Evolutionary conservation across 2,888 invertebrate genomes (phyloP).

Genomic region (Tetheella fluctuosa): DNA sequence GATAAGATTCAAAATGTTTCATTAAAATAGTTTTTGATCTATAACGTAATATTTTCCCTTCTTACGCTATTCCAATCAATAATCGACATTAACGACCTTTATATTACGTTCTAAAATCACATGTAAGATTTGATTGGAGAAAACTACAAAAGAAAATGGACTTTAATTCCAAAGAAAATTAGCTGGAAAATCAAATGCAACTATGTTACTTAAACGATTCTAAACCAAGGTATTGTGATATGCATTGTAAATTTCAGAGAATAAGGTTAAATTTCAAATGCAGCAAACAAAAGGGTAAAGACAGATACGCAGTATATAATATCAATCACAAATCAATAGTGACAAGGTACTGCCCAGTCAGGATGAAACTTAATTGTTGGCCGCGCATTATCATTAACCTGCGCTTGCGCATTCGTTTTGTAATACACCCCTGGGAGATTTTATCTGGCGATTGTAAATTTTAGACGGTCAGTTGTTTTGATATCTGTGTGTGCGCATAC

Average conservation of each 20-base stretch:
- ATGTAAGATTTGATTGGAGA: not conserved
- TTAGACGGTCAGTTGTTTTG: slow-evolving; percentile 45
- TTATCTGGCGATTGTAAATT: slow-evolving; percentile 57
- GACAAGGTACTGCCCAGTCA: slow-evolving; percentile 70
- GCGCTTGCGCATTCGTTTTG: slow-evolving; percentile 48
- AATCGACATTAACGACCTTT: not conserved
- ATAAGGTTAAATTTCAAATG: not conserved
- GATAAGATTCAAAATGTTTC: not conserved
- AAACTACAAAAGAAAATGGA: slow-evolving; percentile 3
- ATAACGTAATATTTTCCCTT: not conserved
- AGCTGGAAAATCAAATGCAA: slow-evolving; percentile 2
- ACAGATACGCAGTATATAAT: slow-evolving; percentile 52
- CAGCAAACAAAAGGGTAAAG: not conserved
- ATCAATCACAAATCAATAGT: slow-evolving; percentile 80
- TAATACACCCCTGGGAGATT: slow-evolving; percentile 37
- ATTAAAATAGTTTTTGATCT: not conserved
- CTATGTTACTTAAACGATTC: not conserved
- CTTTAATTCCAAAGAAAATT: slow-evolving; percentile 1
- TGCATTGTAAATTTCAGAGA: not conserved
- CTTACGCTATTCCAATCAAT: slow-evolving; percentile 1
- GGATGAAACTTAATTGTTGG: slow-evolving; percentile 72
- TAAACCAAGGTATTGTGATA: not conserved
- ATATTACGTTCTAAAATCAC: not conserved
- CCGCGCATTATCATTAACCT: slow-evolving; percentile 66
- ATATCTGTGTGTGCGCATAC: slow-evolving; percentile 14